Evolutionary conservation across 2,888 invertebrate genomes (phyloP), one percentile per base, ranked within the genome.

Genomic region (Lymantria dispar): DNA sequence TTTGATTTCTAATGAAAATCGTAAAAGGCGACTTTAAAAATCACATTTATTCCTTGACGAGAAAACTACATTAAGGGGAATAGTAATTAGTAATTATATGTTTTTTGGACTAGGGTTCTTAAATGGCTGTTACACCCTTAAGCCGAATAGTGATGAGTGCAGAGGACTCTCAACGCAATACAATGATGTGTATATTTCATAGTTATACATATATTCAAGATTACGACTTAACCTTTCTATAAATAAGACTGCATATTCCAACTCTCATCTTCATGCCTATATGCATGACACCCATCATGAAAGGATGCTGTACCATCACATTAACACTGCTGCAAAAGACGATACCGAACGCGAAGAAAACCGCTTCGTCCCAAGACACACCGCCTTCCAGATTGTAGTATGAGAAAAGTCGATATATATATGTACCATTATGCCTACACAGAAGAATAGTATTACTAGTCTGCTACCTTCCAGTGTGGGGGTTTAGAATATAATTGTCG

Each of bases 201-300:
- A 2, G 5, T 22, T 22, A 22, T 22, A 5, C 5, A 22, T 22
- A 5, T 22, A 22, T 22, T 22, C 22, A 22, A 22, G 3, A 22
- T 22, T 3, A 22, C 22, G 22, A 40, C 15, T 10, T 14, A 13
- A 96, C 96, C 94, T 98, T 98, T 87, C 96, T 94, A 72, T 96
- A 98, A 64, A 98, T 94, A 9, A 98, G 83, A 43, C 96, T 95
- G 76, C 97, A 97, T 45, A 95, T 93, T 0, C 97, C 96, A 0
- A 97, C 94, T 56, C 97, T 92, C 69, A 97, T 93, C 76, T 94
- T 94, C 94, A 97, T 96, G 2, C 97, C 97, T 43, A 95, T 92
- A 64, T 96, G 95, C 84, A 94, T 95, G n/a, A 93, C 94, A 7
- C 90, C 92, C 86, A 95, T 94, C 72, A 94, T 92, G 59, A 94